Evolutionary conservation across 2,888 invertebrate genomes (phyloP).

Genomic region (Archips xylosteana): DNA sequence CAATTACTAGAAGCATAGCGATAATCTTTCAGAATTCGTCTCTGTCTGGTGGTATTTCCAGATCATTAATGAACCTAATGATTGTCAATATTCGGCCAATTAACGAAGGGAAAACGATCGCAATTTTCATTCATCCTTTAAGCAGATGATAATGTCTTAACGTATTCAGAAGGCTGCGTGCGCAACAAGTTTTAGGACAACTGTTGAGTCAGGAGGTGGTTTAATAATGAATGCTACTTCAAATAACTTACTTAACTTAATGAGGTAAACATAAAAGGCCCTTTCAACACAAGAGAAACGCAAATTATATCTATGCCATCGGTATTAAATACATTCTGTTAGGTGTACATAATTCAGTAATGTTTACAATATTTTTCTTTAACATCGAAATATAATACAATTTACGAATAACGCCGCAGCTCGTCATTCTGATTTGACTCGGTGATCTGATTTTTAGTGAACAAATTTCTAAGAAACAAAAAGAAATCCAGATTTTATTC

Average conservation of each 20-base stretch:
- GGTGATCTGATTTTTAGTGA: background rate
- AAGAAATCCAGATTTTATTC: background rate
- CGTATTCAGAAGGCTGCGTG: constrained; percentile 68
- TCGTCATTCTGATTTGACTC: too few relatives aligned
- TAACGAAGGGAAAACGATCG: constrained; percentile 17
- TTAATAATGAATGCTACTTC: constrained; percentile 22
- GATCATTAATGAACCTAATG: constrained; percentile 6
- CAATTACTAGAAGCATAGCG: background rate
- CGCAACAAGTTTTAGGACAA: constrained; percentile 81
- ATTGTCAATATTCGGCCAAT: constrained; percentile 3
- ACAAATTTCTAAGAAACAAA: background rate
- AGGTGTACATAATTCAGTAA: background rate
- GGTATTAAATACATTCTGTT: background rate
- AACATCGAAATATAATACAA: background rate
- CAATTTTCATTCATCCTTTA: constrained; percentile 44
- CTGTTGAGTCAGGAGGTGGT: constrained; percentile 68
- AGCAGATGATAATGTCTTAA: constrained; percentile 60
- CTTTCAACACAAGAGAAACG: background rate
- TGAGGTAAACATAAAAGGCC: background rate
- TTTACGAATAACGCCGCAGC: too few relatives aligned
- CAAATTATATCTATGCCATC: background rate
- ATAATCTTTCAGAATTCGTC: background rate
- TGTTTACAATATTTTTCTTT: background rate
- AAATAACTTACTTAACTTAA: constrained; percentile 7
- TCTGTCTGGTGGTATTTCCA: background rate